These are phyloP conservation scores for Progne subis DNA, from an alignment of 2,113 vertebrate species.

Conservation along the genomic window DNA sequence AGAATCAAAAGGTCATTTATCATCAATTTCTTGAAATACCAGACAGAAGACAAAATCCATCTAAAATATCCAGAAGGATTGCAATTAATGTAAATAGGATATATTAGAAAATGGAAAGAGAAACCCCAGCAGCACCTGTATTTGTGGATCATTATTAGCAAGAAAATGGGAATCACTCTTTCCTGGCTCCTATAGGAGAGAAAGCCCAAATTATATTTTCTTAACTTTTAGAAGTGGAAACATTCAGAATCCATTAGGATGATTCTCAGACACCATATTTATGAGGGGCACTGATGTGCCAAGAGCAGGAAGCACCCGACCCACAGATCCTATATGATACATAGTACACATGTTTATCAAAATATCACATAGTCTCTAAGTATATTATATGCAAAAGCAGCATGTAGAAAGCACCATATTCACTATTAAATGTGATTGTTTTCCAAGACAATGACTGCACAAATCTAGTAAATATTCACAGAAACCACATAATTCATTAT, in stretches of 20 bases:
- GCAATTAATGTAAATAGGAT: neutral
- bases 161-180: neutral
- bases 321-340: neutral
- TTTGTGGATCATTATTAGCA: neutral
- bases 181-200: neutral
- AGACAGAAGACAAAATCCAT: slow-evolving; percentile 11
- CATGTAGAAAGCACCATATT: neutral
- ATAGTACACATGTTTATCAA: neutral
- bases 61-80: neutral
- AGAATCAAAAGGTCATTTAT: slow-evolving; percentile 37
- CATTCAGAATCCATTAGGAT: neutral
- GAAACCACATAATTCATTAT: neutral
- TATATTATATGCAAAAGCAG: neutral
- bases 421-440: neutral
- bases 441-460: neutral
- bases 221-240: neutral
- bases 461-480: neutral
- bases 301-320: neutral
- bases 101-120: neutral
- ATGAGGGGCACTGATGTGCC: neutral
- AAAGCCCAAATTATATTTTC: neutral
- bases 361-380: neutral
- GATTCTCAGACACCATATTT: neutral
- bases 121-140: neutral
- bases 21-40: slow-evolving; percentile 20